phyloP scores from a whole-genome alignment of 1,140 invertebrate genomes.

The Drosophila busckii region DNA sequence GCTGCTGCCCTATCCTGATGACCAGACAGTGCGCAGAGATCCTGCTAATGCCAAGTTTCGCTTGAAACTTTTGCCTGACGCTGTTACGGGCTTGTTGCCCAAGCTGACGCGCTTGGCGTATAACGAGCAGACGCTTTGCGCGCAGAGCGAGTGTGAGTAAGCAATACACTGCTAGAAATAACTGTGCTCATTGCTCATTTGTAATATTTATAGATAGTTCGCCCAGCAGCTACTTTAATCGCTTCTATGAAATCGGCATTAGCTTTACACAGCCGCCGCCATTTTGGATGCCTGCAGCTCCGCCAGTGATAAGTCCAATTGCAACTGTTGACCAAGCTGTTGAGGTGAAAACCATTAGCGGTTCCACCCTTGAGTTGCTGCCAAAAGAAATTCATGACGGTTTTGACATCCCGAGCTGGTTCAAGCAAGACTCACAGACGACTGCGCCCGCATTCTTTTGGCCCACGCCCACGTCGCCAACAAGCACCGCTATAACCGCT shows the following conservation, averaged over 20 bases:
- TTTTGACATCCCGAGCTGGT: neutral
- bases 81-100: slow-evolving; percentile 15
- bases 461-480: too few species aligned
- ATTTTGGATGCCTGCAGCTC: neutral
- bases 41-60: slow-evolving; percentile 25
- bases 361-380: slow-evolving; percentile 3
- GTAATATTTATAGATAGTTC: slow-evolving; percentile 22
- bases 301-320: slow-evolving; percentile 1
- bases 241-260: slow-evolving; percentile 29
- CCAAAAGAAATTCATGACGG: neutral
- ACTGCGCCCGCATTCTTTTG: too few species aligned
- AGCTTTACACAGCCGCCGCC: neutral
- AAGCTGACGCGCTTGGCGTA: slow-evolving; percentile 33
- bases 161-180: neutral
- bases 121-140: slow-evolving; percentile 34
- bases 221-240: slow-evolving; percentile 36
- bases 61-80: slow-evolving; percentile 17
- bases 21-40: neutral
- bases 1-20: slow-evolving; percentile 47
- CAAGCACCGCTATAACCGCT: too few species aligned
- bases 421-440: too few species aligned
- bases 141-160: slow-evolving; percentile 44
- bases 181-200: neutral
- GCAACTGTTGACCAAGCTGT: slow-evolving; percentile 5
- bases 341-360: slow-evolving; percentile 11